Conservation (phyloP, 2,113 vertebrate species). For the Sinosuthora webbiana region DNA sequence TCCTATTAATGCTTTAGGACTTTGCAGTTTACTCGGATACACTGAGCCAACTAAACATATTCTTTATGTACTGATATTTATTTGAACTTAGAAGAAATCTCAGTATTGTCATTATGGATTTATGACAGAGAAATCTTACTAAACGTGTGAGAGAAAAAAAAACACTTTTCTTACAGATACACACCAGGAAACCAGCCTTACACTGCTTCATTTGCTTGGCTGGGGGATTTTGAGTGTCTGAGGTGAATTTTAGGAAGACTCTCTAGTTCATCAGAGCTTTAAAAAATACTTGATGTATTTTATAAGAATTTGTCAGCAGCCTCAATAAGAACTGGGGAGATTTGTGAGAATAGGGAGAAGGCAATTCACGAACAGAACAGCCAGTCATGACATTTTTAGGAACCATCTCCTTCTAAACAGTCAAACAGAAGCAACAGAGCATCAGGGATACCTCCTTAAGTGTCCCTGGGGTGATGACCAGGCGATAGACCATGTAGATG, state of each 20-base stretch:
- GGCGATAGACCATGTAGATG: conserved; percentile 85
- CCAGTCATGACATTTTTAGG: background rate
- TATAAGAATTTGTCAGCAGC: background rate
- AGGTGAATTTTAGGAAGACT: background rate
- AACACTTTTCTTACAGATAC: background rate
- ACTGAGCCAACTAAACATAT: background rate
- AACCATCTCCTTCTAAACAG: background rate
- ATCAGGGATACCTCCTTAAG: conserved; percentile 86
- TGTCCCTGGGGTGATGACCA: conserved; percentile 87
- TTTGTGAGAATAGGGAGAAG: background rate
- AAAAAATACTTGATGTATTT: background rate
- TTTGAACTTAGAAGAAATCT: background rate
- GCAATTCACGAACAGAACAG: background rate
- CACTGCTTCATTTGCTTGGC: background rate
- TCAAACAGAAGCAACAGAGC: background rate
- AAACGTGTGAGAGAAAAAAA: background rate
- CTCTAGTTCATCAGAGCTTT: background rate
- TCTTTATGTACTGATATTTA: background rate
- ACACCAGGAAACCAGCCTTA: background rate
- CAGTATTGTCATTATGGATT: background rate
- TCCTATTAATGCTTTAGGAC: background rate
- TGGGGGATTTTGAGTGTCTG: background rate
- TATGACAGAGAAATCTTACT: background rate
- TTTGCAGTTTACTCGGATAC: background rate
- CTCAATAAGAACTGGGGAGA: background rate